Evolutionary conservation across 1,140 invertebrate genomes (phyloP), one percentile per base, ranked within the genome.

Genomic region (Adoxophyes honmai): DNA sequence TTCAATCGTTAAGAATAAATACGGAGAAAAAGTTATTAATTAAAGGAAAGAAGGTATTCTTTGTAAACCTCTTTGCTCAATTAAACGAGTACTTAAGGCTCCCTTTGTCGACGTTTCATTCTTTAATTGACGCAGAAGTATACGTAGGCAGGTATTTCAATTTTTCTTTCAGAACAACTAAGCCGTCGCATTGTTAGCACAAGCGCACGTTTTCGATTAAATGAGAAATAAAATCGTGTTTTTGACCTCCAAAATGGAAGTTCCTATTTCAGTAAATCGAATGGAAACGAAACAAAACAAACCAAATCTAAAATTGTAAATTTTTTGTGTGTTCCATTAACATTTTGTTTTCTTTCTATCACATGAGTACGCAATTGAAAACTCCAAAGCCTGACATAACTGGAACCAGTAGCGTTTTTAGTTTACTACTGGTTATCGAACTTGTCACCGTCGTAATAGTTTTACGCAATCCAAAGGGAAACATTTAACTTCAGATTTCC

Each of bases 31-130:
- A 52, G 33, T 33, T 35, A 52, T 38, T 55, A 55, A 55, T 38
- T 55, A 55, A 55, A 28, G 36, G 21, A 28, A 37, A 34, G n/a
- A 38, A 39, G 16, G 18, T 39, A 37, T 36, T 36, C 36, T 55
- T 38, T 38, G 18, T 55, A 37, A 37, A 38, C 15, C 34, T 38
- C 53, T 55, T 55, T 55, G 34, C 36, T 38, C 36, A 36, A 55
- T 55, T 55, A 55, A 55, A 55, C 10, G 37, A 34, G 53, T 15
- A 55, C 53, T 55, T 38, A 38, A 55, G 53, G 36, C 15, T 28
- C 36, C 11, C 53, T 55, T 55, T 55, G 53, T 55, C 15, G 21
- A 55, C 34, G 18, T 55, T 13, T 39, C 35, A 10, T 39, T 39
- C 1, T 55, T 55, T 55, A 55, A 55, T 55, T 55, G 53, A 39